Evolutionary conservation across 2,113 vertebrate species (phyloP).

Genomic region (Eleginops maclovinus): DNA sequence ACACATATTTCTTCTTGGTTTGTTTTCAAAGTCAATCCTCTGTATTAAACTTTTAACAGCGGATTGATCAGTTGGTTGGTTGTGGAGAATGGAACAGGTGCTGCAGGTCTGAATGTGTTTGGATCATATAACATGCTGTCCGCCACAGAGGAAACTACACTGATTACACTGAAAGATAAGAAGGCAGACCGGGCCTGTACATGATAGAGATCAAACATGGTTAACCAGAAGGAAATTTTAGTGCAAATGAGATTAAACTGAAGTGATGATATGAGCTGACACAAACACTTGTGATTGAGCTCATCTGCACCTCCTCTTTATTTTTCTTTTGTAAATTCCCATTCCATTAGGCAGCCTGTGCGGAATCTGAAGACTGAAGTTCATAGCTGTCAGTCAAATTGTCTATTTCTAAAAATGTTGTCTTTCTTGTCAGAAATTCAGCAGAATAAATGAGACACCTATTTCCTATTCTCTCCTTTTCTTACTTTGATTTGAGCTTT

Average conservation of each 20-base stretch:
- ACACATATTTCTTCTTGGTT: background rate
- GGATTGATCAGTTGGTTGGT: background rate
- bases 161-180: background rate
- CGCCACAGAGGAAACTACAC: background rate
- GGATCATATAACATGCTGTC: background rate
- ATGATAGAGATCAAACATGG: background rate
- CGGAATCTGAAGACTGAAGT: slow-evolving; percentile 54
- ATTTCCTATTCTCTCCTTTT: slow-evolving; percentile 49
- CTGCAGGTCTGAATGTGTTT: background rate
- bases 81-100: background rate
- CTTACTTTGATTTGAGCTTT: slow-evolving; percentile 59
- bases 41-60: background rate
- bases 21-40: background rate
- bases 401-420: slow-evolving; percentile 62
- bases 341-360: slow-evolving; percentile 42
- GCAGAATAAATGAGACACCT: slow-evolving; percentile 63
- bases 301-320: background rate
- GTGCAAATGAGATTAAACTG: slow-evolving; percentile 22
- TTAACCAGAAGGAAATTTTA: slow-evolving; percentile 11
- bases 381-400: slow-evolving; percentile 71
- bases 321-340: slow-evolving; percentile 1
- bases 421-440: slow-evolving; percentile 59
- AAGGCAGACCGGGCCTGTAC: background rate
- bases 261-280: slow-evolving; percentile 5
- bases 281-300: slow-evolving; percentile 25